Base-by-base conservation (phyloP, 2,888 invertebrate species). In the Harpalus rubripes region DNA sequence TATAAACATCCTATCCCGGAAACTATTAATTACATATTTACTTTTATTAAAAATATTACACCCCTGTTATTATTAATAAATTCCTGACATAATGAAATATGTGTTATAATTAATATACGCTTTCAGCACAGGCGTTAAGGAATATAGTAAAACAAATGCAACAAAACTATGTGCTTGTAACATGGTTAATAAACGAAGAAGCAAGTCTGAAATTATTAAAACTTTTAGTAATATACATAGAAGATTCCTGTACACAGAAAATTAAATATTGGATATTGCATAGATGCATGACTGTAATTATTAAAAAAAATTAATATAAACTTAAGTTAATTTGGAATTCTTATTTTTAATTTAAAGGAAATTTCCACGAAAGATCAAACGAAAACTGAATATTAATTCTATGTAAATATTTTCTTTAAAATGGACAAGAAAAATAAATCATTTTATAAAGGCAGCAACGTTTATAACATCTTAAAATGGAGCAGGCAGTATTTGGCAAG, bases 201-300 rank as follows among this genome's bases (percentile, higher is more conserved):
- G 68, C 68, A 39, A 6, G 39, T 12, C 0, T 26, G 26, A 68
- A 39, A 68, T 68, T 68, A 68, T 68, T 68, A 68, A 32, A 39
- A 68, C 68, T 68, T 65, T 68, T 39, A 68, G 39, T 68, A 39
- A 39, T 68, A 32, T 68, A 68, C 32, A n/a, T n/a, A n/a, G 15
- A 1, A 68, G n/a, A 32, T 32, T 41, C 7, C 32, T 32, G 39
- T 12, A 63, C 32, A 32, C 39, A 39, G n/a, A 68, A 68, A 68
- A 68, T 68, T 68, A 68, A 68, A 63, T 63, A n/a, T 68, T 32
- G 39, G 7, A 68, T 7, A 32, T 32, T 26, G 32, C 32, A 32
- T 7, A 15, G 68, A 7, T 68, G 39, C n/a, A 7, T 15, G 7
- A 10, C 26, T 26, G 18, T 22, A 63, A 22, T 63, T 63, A 63